Conservation (phyloP, 2,113 vertebrate species). For the Sisor rabdophorus region DNA sequence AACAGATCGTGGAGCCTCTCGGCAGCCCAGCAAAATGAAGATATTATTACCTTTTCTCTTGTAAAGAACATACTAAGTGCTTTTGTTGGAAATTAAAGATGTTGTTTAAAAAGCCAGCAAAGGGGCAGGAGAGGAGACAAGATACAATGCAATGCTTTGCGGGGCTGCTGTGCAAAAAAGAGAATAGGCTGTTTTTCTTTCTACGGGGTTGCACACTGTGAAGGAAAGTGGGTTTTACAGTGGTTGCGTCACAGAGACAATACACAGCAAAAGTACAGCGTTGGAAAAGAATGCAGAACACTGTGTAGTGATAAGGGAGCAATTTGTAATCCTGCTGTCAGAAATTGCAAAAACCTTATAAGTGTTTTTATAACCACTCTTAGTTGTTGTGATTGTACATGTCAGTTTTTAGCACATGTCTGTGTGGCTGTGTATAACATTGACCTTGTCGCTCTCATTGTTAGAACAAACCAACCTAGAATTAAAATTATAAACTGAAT, state of each 20-base stretch:
- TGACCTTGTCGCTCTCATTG: too few relatives aligned
- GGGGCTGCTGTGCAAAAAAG: conserved; percentile 18
- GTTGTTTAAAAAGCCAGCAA: not conserved
- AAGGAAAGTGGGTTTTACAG: conserved; percentile 17
- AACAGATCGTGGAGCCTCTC: conserved; percentile 7
- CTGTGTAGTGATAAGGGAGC: not conserved
- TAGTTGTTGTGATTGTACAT: not conserved
- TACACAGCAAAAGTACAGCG: not conserved
- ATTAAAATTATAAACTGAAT: too few relatives aligned
- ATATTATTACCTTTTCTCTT: not conserved
- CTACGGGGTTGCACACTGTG: not conserved
- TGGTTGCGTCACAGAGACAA: conserved; percentile 5
- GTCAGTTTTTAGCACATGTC: not conserved
- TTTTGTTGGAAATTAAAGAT: conserved; percentile 21
- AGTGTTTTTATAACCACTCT: not conserved
- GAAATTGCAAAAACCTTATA: not conserved
- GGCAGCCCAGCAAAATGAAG: conserved; percentile 28
- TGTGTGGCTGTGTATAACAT: not conserved
- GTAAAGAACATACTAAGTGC: conserved; percentile 10
- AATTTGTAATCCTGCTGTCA: not conserved
- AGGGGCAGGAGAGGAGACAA: not conserved
- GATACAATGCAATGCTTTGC: conserved; percentile 7
- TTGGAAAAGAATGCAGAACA: not conserved
- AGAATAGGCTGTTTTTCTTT: conserved; percentile 1
- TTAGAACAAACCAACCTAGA: too few relatives aligned